Conservation (phyloP, 2,888 invertebrate genomes). For the Drosophila diplacantha region DNA sequence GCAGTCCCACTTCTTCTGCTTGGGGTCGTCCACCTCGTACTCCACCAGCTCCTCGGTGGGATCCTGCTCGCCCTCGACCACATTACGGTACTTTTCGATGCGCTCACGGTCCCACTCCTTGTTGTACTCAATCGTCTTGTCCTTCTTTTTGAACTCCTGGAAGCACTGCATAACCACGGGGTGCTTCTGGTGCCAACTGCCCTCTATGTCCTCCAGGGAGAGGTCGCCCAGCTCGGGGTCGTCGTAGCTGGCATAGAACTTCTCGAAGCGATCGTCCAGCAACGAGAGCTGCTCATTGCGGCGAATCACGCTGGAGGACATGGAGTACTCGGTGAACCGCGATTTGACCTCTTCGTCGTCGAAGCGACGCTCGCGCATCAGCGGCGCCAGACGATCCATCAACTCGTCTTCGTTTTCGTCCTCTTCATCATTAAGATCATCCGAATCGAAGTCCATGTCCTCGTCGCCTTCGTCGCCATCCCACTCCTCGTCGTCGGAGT, state of each 20-base stretch:
- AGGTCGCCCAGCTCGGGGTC: constrained; percentile 92
- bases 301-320: constrained; percentile 92
- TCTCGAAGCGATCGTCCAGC: constrained; percentile 93
- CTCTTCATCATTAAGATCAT: constrained; percentile 74
- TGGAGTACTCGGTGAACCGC: constrained; percentile 94
- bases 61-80: constrained; percentile 78
- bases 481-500: constrained; percentile 59
- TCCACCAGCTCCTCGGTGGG: constrained; percentile 81
- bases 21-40: constrained; percentile 81
- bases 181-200: constrained; percentile 78
- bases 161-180: constrained; percentile 85
- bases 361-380: constrained; percentile 78
- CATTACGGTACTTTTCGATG: constrained; percentile 68
- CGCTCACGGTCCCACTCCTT: constrained; percentile 79
- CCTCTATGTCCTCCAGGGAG: constrained; percentile 94
- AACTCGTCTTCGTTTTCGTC: constrained; percentile 79
- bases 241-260: constrained; percentile 90
- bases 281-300: constrained; percentile 89
- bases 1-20: constrained; percentile 90
- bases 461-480: constrained; percentile 56
- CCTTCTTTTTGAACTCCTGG: constrained; percentile 85
- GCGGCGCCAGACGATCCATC: constrained; percentile 77
- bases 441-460: constrained; percentile 66
- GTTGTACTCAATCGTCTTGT: constrained; percentile 80
- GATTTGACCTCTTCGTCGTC: constrained; percentile 87